Conservation (phyloP, 1,140 invertebrate species). For the Brachionus koreanus region DNA sequence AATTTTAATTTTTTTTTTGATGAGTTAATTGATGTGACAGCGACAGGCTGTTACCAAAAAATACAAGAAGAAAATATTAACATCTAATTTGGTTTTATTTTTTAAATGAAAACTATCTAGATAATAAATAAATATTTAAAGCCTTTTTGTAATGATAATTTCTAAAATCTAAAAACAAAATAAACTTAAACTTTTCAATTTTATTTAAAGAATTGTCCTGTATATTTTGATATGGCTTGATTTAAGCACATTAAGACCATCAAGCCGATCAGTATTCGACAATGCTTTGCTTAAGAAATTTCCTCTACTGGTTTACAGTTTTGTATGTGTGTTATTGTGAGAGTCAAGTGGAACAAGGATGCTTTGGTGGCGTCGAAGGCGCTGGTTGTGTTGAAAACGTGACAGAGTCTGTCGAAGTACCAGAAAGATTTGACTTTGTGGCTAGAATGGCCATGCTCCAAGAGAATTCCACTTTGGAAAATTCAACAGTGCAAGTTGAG, state of each 20-base stretch:
- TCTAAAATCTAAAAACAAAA: too few relatives aligned
- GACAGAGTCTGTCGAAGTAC: background rate
- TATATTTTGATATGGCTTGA: background rate
- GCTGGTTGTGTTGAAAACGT: background rate
- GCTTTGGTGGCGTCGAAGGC: background rate
- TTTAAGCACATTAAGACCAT: background rate
- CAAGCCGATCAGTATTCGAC: background rate
- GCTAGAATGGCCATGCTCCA: background rate
- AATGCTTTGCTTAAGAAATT: background rate
- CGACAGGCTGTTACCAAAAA: too few relatives aligned
- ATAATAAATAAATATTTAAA: too few relatives aligned
- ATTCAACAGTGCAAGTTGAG: background rate
- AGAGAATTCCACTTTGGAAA: background rate
- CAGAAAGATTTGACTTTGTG: slow-evolving; percentile 22
- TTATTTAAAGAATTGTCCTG: too few relatives aligned
- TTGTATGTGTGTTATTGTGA: background rate
- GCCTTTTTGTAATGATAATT: too few relatives aligned
- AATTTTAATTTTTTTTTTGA: too few relatives aligned
- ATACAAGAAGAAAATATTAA: too few relatives aligned
- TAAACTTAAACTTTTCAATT: too few relatives aligned
- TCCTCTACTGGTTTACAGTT: background rate
- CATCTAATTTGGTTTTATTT: too few relatives aligned
- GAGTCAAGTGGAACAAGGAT: background rate
- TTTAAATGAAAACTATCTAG: too few relatives aligned
- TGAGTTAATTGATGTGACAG: too few relatives aligned